Evolutionary conservation across 2,888 invertebrate genomes (phyloP).

Genomic region (Hypsopygia costalis): DNA sequence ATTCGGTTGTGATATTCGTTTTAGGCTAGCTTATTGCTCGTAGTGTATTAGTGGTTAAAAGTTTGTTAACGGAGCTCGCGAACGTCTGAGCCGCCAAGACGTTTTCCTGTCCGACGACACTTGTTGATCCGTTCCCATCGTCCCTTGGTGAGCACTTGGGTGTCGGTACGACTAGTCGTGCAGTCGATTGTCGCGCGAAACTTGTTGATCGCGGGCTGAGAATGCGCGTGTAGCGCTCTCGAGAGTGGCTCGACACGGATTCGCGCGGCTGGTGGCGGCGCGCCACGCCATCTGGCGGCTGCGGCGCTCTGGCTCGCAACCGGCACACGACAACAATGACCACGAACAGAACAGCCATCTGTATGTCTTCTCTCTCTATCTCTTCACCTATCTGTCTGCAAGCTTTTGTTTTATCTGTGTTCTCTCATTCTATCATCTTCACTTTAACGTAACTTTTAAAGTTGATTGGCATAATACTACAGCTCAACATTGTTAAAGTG

Average conservation of each 20-base stretch:
- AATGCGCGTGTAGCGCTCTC: conserved; percentile 66
- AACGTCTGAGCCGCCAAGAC: conserved; percentile 41
- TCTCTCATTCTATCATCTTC: conserved; percentile 23
- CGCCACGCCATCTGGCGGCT: conserved; percentile 87
- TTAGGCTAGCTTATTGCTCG: conserved; percentile 73
- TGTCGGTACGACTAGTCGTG: conserved; percentile 27
- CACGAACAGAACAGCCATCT: conserved; percentile 78
- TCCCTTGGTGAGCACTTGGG: conserved; percentile 41
- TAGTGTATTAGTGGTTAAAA: conserved; percentile 18
- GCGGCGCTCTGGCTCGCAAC: conserved; percentile 79
- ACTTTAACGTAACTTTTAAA: conserved; percentile 14
- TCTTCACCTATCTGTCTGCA: conserved; percentile 47
- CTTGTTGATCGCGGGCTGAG: conserved; percentile 58
- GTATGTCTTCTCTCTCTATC: conserved; percentile 70
- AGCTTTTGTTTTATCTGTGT: conserved; percentile 28
- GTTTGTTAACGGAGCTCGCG: conserved; percentile 39
- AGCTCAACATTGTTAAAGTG: conserved; percentile 5
- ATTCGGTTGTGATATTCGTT: conserved; percentile 76
- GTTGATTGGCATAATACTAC: not conserved
- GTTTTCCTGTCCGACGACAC: conserved; percentile 24
- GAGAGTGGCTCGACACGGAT: conserved; percentile 84
- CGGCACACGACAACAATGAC: conserved; percentile 72
- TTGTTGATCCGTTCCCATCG: conserved; percentile 42
- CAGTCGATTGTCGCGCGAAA: conserved; percentile 25
- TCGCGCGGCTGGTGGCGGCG: conserved; percentile 86